Evolutionary conservation across 2,888 invertebrate genomes (phyloP), one percentile per base, ranked within the genome.

Genomic region (Metalampra italica): DNA sequence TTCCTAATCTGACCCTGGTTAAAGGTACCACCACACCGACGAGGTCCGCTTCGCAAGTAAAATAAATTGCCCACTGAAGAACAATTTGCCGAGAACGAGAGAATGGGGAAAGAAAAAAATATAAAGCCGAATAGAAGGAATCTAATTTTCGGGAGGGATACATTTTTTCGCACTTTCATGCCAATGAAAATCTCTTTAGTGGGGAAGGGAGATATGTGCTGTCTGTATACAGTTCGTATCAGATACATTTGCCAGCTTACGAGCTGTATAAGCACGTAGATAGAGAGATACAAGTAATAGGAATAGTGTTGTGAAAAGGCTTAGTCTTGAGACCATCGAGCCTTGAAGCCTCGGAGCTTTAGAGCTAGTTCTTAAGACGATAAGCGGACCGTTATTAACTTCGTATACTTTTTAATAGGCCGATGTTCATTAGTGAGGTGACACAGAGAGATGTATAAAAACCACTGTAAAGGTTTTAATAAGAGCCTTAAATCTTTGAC

Each of bases 91-190:
- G 29, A 14, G 11, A 39, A 34, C 11, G 43, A 47, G 43, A 43
- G 29, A 43, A 43, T 29, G 29, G 29, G 12, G 30, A n/a, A n/a
- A 15, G 15, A 14, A 39, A 42, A 42, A 13, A 14, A 7, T 39
- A 37, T 37, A 29, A 30, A 42, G 13, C 49, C 55, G 30, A 45
- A 51, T 49, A 54, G 54, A 51, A 56, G 52, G 52, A 61, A 64
- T 62, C 53, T 62, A 57, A 65, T 42, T 66, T 64, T 59, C 43
- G 53, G 37, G 39, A 47, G 52, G 50, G 49, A 56, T 59, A 52
- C 61, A 51, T 60, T 62, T 57, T 56, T 58, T 50, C 46, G 40
- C 46, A 46, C 39, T 45, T 43, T 45, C 36, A 9, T 15, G n/a
- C 9, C 40, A 40, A 54, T 61, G 39, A 51, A 55, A 58, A 59